Evolutionary conservation across 1,140 invertebrate genomes (phyloP), one percentile per base, ranked within the genome.

Genomic region (Drosophila parvula): DNA sequence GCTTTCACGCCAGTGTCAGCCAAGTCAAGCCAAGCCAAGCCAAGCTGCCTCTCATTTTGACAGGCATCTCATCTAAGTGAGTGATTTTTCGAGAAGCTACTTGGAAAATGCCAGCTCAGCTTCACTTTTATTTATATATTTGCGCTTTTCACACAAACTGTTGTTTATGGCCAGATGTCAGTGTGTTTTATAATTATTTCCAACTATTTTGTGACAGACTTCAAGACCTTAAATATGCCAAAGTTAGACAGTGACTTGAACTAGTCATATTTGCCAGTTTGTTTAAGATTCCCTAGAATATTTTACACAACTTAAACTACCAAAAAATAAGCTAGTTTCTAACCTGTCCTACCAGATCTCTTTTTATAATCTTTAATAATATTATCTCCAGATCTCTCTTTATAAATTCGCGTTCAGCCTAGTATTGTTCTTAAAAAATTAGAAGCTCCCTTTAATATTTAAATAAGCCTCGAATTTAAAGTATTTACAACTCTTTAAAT

Each of bases 1-100:
- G 34, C 56, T 64, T 64, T 64, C 56, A 64, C 38, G n/a, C 18
- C 28, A 18, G 14, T 10, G 22, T 22, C n/a, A 7, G 11, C 9
- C 27, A n/a, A n/a, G n/a, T n/a, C n/a, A n/a, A n/a, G n/a, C n/a
- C n/a, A n/a, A n/a, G 3, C 47, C 30, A 1, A 34, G 30, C 30
- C 32, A 22, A 38, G 51, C 51, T 38, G 34, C 18, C 51, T n/a
- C 34, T 1, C 51, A 38, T 55, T 53, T 55, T 22, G 51, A 38
- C 51, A 55, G 51, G 22, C 34, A 9, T 38, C 38, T n/a, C 34
- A 55, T 18, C 18, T 0, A 18, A 53, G n/a, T 8, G 51, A 38
- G 18, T 53, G 51, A 38, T 14, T 27, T 38, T 38, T 22, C 12
- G 18, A 53, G 51, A 5, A 53, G 34, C 18, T 14, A 53, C 34